Base-by-base conservation (phyloP, 2,888 invertebrate genomes). In the Dendrolimus houi region DNA sequence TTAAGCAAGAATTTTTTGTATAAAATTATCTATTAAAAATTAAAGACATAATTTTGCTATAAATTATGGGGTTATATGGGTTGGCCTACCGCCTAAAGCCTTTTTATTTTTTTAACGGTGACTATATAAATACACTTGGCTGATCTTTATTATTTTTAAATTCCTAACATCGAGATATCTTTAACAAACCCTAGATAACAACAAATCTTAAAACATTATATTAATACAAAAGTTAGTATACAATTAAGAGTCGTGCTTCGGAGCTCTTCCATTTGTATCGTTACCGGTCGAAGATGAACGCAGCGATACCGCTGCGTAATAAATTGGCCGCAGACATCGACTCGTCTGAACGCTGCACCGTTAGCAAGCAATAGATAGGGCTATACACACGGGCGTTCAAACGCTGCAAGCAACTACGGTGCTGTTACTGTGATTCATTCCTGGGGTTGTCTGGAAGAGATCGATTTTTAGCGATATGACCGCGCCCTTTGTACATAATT, bases 281-380 rank as follows among this genome's bases (percentile, higher is more conserved):
- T 72, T 70, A 74, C 47, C 67, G 70, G 72, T 67, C 69, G 58
- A 56, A 75, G 84, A 85, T 84, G 75, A 72, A 73, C 68, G 67
- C 63, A 59, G 59, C 72, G 81, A 84, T 84, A 84, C 72, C 62
- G 70, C 73, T 69, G 72, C 72, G 71, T 83, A 83, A 87, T 85
- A 87, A 86, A 87, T 83, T 83, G 81, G 76, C 78, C 72, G 75
- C 73, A 70, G 76, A 81, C 76, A 72, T 71, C 71, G 71, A 72
- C 70, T 75, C 73, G 68, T 77, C 77, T 73, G 70, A 77, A 78
- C 74, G 74, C 73, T 71, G 70, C 71, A 81, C 84, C 81, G 85
- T 83, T 85, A 85, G 74, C 75, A 68, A 75, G 74, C 72, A 75
- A 76, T 76, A 73, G 72, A 59, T 65, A 57, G 59, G 55, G 55